Evolutionary conservation across 2,888 invertebrate species (phyloP), one percentile per base, ranked within the genome.

Genomic region (Rhingia campestris): DNA sequence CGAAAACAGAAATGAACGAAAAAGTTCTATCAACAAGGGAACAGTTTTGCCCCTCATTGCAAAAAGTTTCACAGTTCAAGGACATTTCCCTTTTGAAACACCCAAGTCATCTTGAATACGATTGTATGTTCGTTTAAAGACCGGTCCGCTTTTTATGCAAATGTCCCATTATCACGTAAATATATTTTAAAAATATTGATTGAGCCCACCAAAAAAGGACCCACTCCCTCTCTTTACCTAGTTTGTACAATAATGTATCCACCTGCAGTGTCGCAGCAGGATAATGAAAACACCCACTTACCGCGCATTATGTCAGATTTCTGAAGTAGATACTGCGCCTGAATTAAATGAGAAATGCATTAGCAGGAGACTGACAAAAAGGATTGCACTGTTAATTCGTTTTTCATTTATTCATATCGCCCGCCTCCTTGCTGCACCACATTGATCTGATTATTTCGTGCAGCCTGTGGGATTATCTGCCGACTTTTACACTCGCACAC

Each of bases 361-460:
- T 77, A 77, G 77, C 14, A 14, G 45, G 45, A 53, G 45, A 43
- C 37, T 33, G 66, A 64, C 22, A 37, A 45, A 61, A 70, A 53
- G 53, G 58, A 72, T 37, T 61, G 35, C 67, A 53, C 53, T 54
- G 53, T 76, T 69, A 69, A 69, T 76, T 56, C 69, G 61, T 61
- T 76, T 63, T 53, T 61, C 75, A 61, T 76, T 76, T 69, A 69
- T 69, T 69, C 56, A 69, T 54, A 69, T 61, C 35, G 12, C 12
- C 39, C 10, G 32, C 7, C 37, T 35, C 51, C 66, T 59, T 45
- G 43, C 61, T 67, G 61, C 43, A 56, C 58, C 59, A 63, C 59
- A 73, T 79, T 80, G 73, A 73, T 80, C 67, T 67, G 80, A 80
- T 79, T 79, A 79, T 66, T 45, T 41, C 59, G 53, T 39, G 58